Evolutionary conservation across 2,113 vertebrate species (phyloP).

Genomic region (Oxyura jamaicensis): DNA sequence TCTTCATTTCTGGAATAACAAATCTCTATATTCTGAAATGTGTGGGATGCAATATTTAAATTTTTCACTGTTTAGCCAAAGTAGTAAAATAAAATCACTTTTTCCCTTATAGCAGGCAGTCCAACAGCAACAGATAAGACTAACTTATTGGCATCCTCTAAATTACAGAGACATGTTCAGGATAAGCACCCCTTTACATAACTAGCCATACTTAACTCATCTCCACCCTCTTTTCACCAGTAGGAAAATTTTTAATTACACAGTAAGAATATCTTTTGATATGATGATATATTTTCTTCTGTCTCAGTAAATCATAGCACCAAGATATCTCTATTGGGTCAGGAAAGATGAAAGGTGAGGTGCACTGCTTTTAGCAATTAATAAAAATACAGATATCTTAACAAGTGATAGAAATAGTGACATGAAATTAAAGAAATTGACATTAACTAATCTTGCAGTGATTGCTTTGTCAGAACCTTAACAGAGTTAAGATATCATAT

Average conservation of each 20-base stretch:
- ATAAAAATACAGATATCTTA: not conserved
- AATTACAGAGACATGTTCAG: not conserved
- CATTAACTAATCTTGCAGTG: not conserved
- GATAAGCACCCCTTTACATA: not conserved
- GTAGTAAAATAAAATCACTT: not conserved
- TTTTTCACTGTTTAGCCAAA: not conserved
- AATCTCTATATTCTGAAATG: not conserved
- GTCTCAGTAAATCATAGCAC: not conserved
- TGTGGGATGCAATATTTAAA: not conserved
- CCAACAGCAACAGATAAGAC: not conserved
- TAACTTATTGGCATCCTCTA: not conserved
- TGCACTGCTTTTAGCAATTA: not conserved
- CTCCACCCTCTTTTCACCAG: not conserved
- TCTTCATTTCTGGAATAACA: not conserved
- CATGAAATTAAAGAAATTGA: not conserved
- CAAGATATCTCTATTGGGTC: not conserved
- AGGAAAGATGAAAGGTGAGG: not conserved
- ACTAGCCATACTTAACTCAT: not conserved
- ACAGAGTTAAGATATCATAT: not conserved
- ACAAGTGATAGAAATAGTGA: not conserved
- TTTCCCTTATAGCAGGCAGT: not conserved
- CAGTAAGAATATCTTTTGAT: not conserved
- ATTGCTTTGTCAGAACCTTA: not conserved
- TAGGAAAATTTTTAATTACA: not conserved
- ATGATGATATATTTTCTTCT: not conserved